phyloP scores from a whole-genome alignment of 2,113 vertebrate genomes.

The Paramormyrops kingsleyae region DNA sequence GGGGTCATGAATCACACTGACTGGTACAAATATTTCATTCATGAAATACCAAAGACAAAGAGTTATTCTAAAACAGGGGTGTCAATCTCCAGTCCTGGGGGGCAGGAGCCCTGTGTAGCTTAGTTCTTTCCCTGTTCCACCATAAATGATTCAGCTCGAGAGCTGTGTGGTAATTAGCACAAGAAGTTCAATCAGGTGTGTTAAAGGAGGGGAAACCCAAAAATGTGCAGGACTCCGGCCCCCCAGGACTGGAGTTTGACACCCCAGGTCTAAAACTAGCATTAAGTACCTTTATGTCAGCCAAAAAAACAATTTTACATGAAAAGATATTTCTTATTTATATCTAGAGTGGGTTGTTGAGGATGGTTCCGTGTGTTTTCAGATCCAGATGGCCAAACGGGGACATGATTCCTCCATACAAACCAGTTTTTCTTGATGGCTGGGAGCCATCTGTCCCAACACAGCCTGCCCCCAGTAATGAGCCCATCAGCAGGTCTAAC shows the following conservation, averaged over 20 bases:
- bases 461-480: neutral
- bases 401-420: conserved; percentile 52
- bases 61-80: neutral
- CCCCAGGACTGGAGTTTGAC: neutral
- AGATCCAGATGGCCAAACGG: conserved; percentile 56
- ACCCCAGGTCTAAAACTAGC: neutral
- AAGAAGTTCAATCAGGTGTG: neutral
- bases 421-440: conserved; percentile 68
- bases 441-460: conserved; percentile 53
- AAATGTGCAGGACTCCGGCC: neutral
- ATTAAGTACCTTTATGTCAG: neutral
- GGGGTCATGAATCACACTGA: neutral
- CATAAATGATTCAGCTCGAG: neutral
- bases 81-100: too few relatives aligned
- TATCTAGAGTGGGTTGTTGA: neutral
- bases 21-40: neutral
- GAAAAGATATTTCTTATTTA: neutral
- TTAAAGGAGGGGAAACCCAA: neutral
- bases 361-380: neutral
- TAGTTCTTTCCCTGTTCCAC: neutral
- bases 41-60: neutral
- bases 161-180: neutral
- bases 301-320: neutral
- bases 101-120: neutral
- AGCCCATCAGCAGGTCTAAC: conserved; percentile 36